Conservation (phyloP, 2,888 invertebrate species). For the Blastobasis lacticolella region DNA sequence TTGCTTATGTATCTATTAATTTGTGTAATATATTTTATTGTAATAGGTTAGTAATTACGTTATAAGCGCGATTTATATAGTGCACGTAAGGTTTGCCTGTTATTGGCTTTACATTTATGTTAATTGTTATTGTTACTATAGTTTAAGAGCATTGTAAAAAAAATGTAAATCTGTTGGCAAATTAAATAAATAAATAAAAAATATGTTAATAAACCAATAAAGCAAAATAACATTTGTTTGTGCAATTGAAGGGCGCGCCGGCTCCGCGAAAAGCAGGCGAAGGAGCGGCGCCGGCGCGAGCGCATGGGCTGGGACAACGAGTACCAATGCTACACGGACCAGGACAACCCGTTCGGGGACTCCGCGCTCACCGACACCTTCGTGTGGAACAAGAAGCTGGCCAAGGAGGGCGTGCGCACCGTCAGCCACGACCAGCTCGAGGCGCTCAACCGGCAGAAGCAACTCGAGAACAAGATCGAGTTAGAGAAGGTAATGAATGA, state of each 20-base stretch:
- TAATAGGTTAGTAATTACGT: too few species aligned
- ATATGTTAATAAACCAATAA: too few species aligned
- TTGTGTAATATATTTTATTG: too few species aligned
- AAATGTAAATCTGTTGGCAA: too few species aligned
- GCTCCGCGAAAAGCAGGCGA: slow-evolving; percentile 91
- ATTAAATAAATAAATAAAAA: too few species aligned
- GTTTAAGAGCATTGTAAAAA: too few species aligned
- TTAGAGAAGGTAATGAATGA: slow-evolving; percentile 95
- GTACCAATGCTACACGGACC: slow-evolving; percentile 96
- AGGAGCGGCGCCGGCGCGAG: slow-evolving; percentile 89
- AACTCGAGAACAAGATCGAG: slow-evolving; percentile 92
- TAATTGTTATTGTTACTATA: too few species aligned
- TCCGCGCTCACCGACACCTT: slow-evolving; percentile 95
- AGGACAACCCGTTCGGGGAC: slow-evolving; percentile 99
- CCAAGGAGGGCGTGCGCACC: slow-evolving; percentile 91
- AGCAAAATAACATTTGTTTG: too few species aligned
- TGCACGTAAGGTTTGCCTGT: too few species aligned
- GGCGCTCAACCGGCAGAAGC: slow-evolving; percentile 86
- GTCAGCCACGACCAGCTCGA: slow-evolving; percentile 87
- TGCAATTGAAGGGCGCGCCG: slow-evolving; percentile 72
- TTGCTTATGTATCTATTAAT: too few species aligned
- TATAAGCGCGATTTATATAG: too few species aligned
- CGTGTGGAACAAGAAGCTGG: slow-evolving; percentile 96
- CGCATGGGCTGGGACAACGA: slow-evolving; percentile 99
- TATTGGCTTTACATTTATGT: too few species aligned